Percentiles rank a stretch among this genome's conserved stretches.
These are phyloP conservation scores for Allophyes oxyacanthae DNA, from an alignment of 2,888 invertebrate species.

Conservation along the genomic window DNA sequence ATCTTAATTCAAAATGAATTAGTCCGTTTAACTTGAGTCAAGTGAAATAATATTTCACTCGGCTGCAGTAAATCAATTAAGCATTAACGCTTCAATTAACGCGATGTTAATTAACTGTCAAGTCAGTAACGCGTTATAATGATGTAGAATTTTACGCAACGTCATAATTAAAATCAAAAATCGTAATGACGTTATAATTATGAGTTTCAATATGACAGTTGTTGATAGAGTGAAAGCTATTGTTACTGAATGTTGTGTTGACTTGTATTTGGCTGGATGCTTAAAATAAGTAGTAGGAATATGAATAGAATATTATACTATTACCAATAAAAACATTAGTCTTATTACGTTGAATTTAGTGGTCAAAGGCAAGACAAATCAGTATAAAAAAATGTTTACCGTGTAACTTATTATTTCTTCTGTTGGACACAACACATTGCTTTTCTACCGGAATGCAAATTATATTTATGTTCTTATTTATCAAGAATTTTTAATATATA, in stretches of 20 bases:
- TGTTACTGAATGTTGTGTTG: slow-evolving; percentile 6
- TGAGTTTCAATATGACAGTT: slow-evolving; percentile 11
- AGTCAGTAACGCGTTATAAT: slow-evolving; percentile 26
- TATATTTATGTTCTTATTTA: too few relatives aligned
- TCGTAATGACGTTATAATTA: slow-evolving; percentile 5
- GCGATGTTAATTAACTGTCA: slow-evolving; percentile 35
- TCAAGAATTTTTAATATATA: too few relatives aligned
- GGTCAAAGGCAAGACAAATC: too few relatives aligned
- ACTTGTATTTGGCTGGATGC: background rate
- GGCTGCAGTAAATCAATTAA: slow-evolving; percentile 42
- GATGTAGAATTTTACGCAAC: slow-evolving; percentile 20
- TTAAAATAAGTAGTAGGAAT: too few relatives aligned
- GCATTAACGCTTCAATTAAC: slow-evolving; percentile 40
- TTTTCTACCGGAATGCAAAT: too few relatives aligned
- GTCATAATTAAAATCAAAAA: slow-evolving; percentile 30
- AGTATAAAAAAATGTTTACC: too few relatives aligned
- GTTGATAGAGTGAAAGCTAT: slow-evolving; percentile 15
- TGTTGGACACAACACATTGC: too few relatives aligned
- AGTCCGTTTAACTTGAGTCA: slow-evolving; percentile 35
- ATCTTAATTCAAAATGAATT: slow-evolving; percentile 36
- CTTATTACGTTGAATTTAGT: too few relatives aligned
- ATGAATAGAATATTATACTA: too few relatives aligned
- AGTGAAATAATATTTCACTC: slow-evolving; percentile 31
- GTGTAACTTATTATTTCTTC: too few relatives aligned
- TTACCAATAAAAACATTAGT: too few relatives aligned